phyloP scores from a whole-genome alignment of 2,888 invertebrate genomes.

The Nomada ruficornis region DNA sequence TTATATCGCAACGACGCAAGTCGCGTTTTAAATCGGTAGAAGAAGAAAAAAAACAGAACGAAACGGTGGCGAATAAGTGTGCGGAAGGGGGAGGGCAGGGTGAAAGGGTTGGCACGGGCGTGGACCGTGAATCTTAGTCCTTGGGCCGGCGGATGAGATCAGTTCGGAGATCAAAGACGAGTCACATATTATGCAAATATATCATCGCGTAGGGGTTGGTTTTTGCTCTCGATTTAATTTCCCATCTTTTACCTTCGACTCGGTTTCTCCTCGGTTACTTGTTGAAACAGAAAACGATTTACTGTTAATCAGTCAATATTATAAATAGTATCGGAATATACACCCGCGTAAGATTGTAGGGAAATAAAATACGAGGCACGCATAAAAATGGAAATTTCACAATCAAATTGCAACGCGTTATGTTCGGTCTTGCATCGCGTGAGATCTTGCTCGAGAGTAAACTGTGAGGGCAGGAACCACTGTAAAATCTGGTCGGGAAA shows the following conservation, averaged over 20 bases:
- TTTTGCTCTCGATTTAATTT: constrained; percentile 30
- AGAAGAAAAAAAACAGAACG: neutral
- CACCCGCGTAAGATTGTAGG: too few relatives aligned
- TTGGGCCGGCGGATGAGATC: constrained; percentile 19
- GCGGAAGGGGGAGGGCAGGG: neutral
- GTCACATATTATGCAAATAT: constrained; percentile 49
- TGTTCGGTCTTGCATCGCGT: neutral
- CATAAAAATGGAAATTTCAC: neutral
- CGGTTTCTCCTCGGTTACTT: neutral
- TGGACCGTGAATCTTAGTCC: constrained; percentile 32
- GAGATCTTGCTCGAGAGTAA: neutral
- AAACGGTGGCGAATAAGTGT: too few relatives aligned
- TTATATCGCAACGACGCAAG: constrained; percentile 61
- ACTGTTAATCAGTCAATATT: too few relatives aligned
- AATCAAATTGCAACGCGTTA: neutral
- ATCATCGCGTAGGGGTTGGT: constrained; percentile 33
- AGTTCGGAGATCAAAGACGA: constrained; percentile 20
- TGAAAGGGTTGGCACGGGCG: neutral
- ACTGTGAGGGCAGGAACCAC: constrained; percentile 15
- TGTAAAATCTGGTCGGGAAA: neutral
- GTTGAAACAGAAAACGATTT: neutral
- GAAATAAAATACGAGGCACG: too few relatives aligned
- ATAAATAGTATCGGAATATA: too few relatives aligned
- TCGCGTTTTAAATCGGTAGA: constrained; percentile 56
- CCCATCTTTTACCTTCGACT: constrained; percentile 4